Conservation (phyloP, 2,113 vertebrate species). For the Marmota flaviventris region DNA sequence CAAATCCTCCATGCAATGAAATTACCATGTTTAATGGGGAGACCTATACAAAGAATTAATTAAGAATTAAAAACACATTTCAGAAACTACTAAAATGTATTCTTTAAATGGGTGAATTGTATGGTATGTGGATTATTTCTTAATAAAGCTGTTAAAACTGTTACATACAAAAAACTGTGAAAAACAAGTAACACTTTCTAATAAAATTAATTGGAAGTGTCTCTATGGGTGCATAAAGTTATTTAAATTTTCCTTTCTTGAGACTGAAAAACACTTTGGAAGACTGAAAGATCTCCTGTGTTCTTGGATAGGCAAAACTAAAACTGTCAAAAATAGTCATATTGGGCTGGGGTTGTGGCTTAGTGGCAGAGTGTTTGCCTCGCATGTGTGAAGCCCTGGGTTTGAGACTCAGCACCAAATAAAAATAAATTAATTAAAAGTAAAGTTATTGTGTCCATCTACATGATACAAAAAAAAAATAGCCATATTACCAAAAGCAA, state of each 20-base stretch:
- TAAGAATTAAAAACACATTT: neutral
- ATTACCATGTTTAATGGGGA: neutral
- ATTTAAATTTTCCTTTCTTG: constrained; percentile 19
- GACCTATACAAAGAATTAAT: neutral
- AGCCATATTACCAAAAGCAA: too few species aligned
- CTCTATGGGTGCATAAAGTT: neutral
- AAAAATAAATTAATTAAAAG: too few species aligned
- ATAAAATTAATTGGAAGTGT: neutral
- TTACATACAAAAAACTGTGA: neutral
- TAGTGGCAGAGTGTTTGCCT: too few species aligned
- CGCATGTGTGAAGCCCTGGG: too few species aligned
- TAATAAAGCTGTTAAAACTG: constrained; percentile 20
- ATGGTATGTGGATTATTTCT: neutral
- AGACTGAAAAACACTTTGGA: too few species aligned
- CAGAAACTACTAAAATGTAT: neutral
- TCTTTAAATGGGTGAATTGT: constrained; percentile 7
- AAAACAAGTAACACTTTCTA: neutral
- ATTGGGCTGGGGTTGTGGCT: too few species aligned
- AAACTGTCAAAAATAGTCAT: too few species aligned
- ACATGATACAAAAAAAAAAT: too few species aligned
- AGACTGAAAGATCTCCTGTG: too few species aligned
- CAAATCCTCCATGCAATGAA: neutral
- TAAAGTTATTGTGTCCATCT: too few species aligned
- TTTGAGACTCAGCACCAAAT: too few species aligned
- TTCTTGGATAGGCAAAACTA: too few species aligned